phyloP scores from a whole-genome alignment of 2,797 vertebrate genomes.

The Enteromius fasciolatus region DNA sequence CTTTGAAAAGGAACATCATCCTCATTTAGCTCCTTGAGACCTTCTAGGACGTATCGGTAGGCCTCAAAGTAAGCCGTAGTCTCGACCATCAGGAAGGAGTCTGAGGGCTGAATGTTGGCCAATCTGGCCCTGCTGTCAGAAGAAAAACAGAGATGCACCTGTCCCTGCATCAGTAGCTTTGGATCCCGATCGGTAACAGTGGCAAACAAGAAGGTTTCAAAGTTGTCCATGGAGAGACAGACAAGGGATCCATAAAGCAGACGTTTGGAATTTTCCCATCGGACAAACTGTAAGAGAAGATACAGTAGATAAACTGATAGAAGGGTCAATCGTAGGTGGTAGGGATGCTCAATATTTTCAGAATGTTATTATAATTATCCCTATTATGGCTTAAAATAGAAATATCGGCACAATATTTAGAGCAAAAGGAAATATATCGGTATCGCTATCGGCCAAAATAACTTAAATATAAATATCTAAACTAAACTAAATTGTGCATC shows the following conservation, averaged over 20 bases:
- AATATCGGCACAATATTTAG: neutral
- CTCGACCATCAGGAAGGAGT: slow-evolving; percentile 92
- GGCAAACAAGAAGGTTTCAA: slow-evolving; percentile 90
- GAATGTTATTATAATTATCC: neutral
- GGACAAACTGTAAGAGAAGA: slow-evolving; percentile 77
- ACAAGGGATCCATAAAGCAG: slow-evolving; percentile 91
- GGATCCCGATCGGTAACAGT: slow-evolving; percentile 85
- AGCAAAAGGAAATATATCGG: neutral
- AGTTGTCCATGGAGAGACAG: slow-evolving; percentile 90
- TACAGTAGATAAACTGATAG: neutral
- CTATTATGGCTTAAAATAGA: neutral
- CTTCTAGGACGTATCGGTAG: slow-evolving; percentile 89
- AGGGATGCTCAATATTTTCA: neutral
- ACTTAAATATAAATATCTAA: no score
- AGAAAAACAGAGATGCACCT: slow-evolving; percentile 84
- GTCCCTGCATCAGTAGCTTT: slow-evolving; percentile 74
- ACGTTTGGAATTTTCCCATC: slow-evolving; percentile 93
- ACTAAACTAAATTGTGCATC: neutral
- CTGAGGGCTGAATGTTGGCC: slow-evolving; percentile 68
- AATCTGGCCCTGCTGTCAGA: slow-evolving; percentile 80
- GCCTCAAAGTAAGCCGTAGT: slow-evolving; percentile 95
- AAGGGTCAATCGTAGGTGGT: neutral
- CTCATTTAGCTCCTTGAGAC: slow-evolving; percentile 82
- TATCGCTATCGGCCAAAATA: neutral
- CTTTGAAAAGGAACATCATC: slow-evolving; percentile 89